Evolutionary conservation across 2,797 vertebrate species (phyloP).

Genomic region (Scleropages formosus): DNA sequence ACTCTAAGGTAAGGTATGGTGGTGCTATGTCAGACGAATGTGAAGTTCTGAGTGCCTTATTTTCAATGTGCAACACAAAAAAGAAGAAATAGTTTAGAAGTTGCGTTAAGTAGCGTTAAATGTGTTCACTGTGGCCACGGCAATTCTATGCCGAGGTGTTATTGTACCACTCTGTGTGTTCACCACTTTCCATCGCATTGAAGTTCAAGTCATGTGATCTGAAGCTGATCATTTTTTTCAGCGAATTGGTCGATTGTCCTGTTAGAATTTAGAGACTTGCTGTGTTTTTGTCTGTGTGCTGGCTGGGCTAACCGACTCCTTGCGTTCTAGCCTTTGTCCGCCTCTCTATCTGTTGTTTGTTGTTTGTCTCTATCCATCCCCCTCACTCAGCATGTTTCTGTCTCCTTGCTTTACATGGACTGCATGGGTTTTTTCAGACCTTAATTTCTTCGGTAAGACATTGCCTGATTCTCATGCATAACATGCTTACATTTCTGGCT

Average conservation of each 20-base stretch:
- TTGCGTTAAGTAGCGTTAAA: too few relatives aligned
- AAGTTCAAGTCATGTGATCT: neutral
- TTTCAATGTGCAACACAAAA: too few relatives aligned
- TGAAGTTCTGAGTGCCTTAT: too few relatives aligned
- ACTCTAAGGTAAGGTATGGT: constrained; percentile 1
- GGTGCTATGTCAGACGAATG: too few relatives aligned
- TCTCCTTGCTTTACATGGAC: constrained; percentile 73
- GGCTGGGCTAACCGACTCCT: neutral
- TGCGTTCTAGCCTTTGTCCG: neutral
- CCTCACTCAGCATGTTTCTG: constrained; percentile 58
- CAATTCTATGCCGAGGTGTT: neutral
- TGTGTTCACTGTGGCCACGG: too few relatives aligned
- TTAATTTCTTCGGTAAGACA: constrained; percentile 87
- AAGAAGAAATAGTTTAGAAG: too few relatives aligned
- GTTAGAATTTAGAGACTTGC: neutral
- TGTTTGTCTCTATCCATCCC: neutral
- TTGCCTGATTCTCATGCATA: constrained; percentile 53
- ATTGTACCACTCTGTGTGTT: neutral
- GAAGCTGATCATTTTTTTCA: neutral
- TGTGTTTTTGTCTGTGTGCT: neutral
- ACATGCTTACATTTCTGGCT: too few relatives aligned
- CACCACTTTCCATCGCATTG: neutral
- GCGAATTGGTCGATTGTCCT: neutral
- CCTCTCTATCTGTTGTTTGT: neutral
- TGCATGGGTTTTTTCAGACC: constrained; percentile 80